Evolutionary conservation across 1,140 invertebrate species (phyloP).

Genomic region (Calliopsis andreniformis): DNA sequence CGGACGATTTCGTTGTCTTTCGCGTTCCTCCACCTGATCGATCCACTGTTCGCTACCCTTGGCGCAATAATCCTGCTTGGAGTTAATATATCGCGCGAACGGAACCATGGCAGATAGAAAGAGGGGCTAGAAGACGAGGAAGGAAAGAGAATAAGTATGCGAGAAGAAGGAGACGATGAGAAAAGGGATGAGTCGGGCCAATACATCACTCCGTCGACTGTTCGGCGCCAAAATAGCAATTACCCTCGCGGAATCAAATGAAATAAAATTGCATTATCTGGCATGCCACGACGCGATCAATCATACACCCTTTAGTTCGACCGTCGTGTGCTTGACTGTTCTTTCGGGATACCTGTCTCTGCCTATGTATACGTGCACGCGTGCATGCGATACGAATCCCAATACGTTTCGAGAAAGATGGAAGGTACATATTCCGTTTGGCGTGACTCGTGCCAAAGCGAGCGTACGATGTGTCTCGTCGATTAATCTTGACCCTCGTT

Average conservation of each 20-base stretch:
- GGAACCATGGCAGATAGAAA: constrained; percentile 15
- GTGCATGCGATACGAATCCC: constrained; percentile 25
- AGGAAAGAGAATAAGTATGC: constrained; percentile 9
- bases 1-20: constrained; percentile 45
- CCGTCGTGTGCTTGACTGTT: constrained; percentile 59
- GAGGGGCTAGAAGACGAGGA: background rate
- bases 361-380: constrained; percentile 16
- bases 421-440: constrained; percentile 63
- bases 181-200: constrained; percentile 71
- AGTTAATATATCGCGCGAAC: constrained; percentile 60
- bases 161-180: constrained; percentile 56
- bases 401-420: constrained; percentile 45
- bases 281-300: constrained; percentile 80
- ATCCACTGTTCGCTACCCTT: constrained; percentile 59
- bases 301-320: constrained; percentile 77
- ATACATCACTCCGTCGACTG: constrained; percentile 78
- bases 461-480: constrained; percentile 34
- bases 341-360: constrained; percentile 62
- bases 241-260: constrained; percentile 80
- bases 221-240: constrained; percentile 80
- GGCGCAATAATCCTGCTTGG: constrained; percentile 60
- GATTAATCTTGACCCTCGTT: constrained; percentile 34
- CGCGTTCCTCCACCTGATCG: constrained; percentile 48
- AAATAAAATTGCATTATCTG: constrained; percentile 82
- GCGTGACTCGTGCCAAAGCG: constrained; percentile 40